Conservation (phyloP, 37 sponge, comb jelly and placozoan species). For the Theonella swinhoei region DNA sequence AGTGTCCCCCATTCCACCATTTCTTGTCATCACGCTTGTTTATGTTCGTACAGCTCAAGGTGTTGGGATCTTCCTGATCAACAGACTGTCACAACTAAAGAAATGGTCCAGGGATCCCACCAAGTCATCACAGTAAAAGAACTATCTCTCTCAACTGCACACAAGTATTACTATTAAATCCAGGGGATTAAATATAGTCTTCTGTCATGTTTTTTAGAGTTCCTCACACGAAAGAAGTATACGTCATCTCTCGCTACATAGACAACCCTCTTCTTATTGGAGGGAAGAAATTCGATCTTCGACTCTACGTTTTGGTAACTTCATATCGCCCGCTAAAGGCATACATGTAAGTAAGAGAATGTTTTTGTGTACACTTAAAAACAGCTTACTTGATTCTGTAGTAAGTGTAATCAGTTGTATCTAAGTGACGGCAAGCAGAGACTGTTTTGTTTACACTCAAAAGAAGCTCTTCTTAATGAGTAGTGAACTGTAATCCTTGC, state of each 20-base stretch:
- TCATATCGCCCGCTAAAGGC: conserved; percentile 91
- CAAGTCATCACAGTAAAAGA: conserved; percentile 14
- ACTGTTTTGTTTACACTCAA: too few relatives aligned
- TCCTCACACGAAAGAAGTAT: conserved; percentile 86
- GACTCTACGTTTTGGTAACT: conserved; percentile 96
- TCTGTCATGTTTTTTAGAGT: conserved; percentile 17
- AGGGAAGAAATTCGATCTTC: conserved; percentile 97
- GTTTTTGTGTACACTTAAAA: background rate
- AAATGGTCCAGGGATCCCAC: conserved; percentile 95
- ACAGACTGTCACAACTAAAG: conserved; percentile 95
- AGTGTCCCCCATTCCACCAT: too few relatives aligned
- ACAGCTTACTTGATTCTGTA: too few relatives aligned
- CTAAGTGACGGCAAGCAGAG: too few relatives aligned
- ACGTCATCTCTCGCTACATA: conserved; percentile 95
- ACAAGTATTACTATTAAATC: background rate
- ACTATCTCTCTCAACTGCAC: background rate
- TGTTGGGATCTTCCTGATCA: conserved; percentile 96
- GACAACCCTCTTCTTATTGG: conserved; percentile 96
- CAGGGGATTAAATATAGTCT: background rate
- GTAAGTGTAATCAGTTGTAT: too few relatives aligned
- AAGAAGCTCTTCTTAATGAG: too few relatives aligned
- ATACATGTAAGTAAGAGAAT: conserved; percentile 73
- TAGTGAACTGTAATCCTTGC: too few relatives aligned
- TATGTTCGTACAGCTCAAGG: conserved; percentile 74
- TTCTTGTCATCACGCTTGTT: background rate